Conservation (phyloP, 2,797 vertebrate species). For the Euphonia xanthogaster region DNA sequence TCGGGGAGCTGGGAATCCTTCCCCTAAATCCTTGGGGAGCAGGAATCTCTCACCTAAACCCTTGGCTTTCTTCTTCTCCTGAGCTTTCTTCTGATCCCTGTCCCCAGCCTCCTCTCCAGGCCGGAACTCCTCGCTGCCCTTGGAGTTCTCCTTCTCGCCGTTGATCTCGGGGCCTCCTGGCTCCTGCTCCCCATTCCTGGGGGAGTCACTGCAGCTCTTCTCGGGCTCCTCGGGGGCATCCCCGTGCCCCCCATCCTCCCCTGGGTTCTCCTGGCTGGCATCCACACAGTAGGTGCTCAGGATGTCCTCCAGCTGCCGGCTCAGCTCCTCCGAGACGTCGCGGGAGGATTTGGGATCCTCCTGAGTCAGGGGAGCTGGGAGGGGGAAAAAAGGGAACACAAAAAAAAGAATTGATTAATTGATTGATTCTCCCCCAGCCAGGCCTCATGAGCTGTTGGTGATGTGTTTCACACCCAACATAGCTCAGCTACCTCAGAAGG, state of each 20-base stretch:
- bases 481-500: neutral
- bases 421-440: too few species aligned
- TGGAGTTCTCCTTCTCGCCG: slow-evolving; percentile 82
- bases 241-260: slow-evolving; percentile 76
- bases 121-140: slow-evolving; percentile 75
- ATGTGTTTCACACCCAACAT: neutral
- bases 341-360: slow-evolving; percentile 50
- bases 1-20: slow-evolving; percentile 50
- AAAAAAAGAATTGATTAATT: neutral
- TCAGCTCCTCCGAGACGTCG: slow-evolving; percentile 92
- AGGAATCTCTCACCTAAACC: slow-evolving; percentile 68
- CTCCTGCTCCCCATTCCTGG: slow-evolving; percentile 79
- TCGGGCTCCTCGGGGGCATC: slow-evolving; percentile 76
- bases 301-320: slow-evolving; percentile 94
- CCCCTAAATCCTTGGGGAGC: slow-evolving; percentile 83
- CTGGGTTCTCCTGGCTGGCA: slow-evolving; percentile 72
- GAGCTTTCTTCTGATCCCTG: slow-evolving; percentile 87
- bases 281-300: slow-evolving; percentile 91
- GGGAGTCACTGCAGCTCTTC: slow-evolving; percentile 66
- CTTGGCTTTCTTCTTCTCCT: slow-evolving; percentile 96
- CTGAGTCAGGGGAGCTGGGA: neutral
- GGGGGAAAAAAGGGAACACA: neutral
- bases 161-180: slow-evolving; percentile 81
- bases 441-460: too few species aligned
- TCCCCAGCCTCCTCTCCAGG: slow-evolving; percentile 76